Conservation (phyloP, 2,113 vertebrate species). For the Indri indri region DNA sequence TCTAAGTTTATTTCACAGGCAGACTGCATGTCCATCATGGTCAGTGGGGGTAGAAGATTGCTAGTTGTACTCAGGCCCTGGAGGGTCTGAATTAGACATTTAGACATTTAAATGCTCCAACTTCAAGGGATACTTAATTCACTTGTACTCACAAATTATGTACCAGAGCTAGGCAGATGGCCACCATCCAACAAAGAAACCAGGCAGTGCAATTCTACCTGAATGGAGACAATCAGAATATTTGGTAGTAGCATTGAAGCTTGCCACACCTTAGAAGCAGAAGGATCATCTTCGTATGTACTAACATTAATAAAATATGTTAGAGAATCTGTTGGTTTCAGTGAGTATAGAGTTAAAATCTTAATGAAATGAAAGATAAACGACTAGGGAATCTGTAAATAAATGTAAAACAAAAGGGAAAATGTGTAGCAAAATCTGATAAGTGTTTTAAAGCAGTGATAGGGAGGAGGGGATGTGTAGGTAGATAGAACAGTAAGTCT, state of each 20-base stretch:
- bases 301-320: background rate
- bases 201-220: background rate
- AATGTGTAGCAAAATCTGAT: background rate
- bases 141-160: background rate
- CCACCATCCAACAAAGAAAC: background rate
- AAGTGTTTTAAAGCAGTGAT: background rate
- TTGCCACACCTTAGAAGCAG: background rate
- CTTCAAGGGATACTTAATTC: background rate
- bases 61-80: background rate
- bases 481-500: background rate
- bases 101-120: background rate
- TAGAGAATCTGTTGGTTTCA: background rate
- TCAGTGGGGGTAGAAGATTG: background rate
- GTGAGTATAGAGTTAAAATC: background rate
- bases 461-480: background rate
- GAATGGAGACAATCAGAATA: background rate
- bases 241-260: accelerated
- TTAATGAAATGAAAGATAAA: background rate
- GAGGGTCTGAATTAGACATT: background rate
- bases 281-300: background rate
- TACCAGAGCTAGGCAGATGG: background rate
- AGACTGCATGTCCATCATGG: background rate
- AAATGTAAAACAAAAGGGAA: background rate
- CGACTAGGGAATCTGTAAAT: background rate
- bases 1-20: background rate